phyloP scores from a whole-genome alignment of 2,888 invertebrate genomes.

The Labia minor region DNA sequence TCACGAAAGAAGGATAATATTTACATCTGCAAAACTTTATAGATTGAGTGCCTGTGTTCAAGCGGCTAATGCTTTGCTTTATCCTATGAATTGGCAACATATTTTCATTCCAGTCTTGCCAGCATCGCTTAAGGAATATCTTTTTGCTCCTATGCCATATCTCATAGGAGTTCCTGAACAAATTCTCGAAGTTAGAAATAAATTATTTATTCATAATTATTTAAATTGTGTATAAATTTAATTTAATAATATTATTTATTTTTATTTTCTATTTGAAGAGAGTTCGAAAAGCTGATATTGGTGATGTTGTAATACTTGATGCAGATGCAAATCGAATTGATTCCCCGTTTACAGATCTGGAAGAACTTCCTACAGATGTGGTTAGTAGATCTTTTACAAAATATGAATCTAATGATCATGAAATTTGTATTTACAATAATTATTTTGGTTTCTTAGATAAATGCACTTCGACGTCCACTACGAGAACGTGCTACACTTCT shows the following conservation, averaged over 20 bases:
- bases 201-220: too few species aligned
- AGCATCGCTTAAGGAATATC: conserved; percentile 74
- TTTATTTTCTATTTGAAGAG: conserved; percentile 42
- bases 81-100: conserved; percentile 99
- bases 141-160: conserved; percentile 95
- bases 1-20: conserved; percentile 84
- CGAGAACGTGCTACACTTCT: conserved; percentile 63
- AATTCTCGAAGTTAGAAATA: conserved; percentile 57
- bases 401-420: too few species aligned
- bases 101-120: conserved; percentile 95
- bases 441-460: conserved; percentile 44
- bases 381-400: conserved; percentile 45
- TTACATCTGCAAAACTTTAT: conserved; percentile 80
- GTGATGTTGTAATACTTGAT: conserved; percentile 88
- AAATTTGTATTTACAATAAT: conserved; percentile 13
- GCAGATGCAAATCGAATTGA: conserved; percentile 79
- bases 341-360: conserved; percentile 83
- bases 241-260: not conserved
- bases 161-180: conserved; percentile 86
- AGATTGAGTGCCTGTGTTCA: conserved; percentile 86
- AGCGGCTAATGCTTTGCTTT: conserved; percentile 86
- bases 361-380: conserved; percentile 80
- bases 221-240: not conserved
- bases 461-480: conserved; percentile 62
- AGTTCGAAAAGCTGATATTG: conserved; percentile 70